Base-by-base conservation (phyloP, 2,888 invertebrate genomes). In the Selenia dentaria region DNA sequence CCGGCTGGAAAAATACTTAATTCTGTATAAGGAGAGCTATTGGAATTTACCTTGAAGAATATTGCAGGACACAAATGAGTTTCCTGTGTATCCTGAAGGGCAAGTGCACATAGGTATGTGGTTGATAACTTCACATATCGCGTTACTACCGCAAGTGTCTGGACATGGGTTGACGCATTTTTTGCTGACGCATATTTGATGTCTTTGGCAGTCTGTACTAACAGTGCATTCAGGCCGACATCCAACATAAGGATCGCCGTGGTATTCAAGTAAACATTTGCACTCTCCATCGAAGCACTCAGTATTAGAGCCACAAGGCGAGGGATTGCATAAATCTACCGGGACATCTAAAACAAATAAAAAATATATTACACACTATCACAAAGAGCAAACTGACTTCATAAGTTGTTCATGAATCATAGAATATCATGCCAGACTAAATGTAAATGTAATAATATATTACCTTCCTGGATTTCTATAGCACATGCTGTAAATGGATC, bases 181-280 rank as follows among this genome's bases (percentile, higher is more conserved):
- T 69, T 94, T 94, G 60, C 91, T 89, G 0, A 93, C 85, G 66
- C 96, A 96, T 50, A 96, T 94, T 67, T 92, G 92, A 69, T 94
- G 91, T 62, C 92, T 91, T 13, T 93, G 83, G 76, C 96, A 96
- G 62, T 96, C 96, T 6, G 91, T 82, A 69, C 94, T 96, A 2
- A 95, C 82, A n/a, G 95, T 92, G 78, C 96, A 96, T 80, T 96
- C 96, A 2, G 96, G 96, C 58, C 95, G 92, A 72, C 96, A 96
- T 28, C 94, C 94, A 29, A 92, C 75, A 61, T 95, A 95, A 0
- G 96, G 96, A 82, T 96, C 95, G 18, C 96, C 96, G 54, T 93
- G 92, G 67, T 94, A 96, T 65, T 95, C 94, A 1, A 93, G 88
- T 25, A 95, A 71, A 74, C 96, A 97, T 13, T 92, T 92, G 64